A percentile compares a stretch with the other conserved stretches of the same genome.
Evolutionary conservation across 2,797 vertebrate species (phyloP).

Genomic region (Bryconaethiops microstoma): DNA sequence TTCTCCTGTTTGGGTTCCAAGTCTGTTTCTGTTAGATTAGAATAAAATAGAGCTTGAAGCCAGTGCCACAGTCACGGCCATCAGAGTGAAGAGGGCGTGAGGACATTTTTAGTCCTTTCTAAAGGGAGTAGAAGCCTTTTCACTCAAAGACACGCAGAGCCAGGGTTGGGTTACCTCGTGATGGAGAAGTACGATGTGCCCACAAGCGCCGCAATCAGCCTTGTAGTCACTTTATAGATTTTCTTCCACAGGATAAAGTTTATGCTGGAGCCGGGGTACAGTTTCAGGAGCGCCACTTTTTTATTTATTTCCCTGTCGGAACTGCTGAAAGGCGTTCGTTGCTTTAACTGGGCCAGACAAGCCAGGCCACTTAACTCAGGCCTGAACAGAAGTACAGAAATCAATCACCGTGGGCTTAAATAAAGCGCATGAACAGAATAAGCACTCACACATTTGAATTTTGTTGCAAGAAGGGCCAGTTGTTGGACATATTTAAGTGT

Average conservation of each 20-base stretch:
- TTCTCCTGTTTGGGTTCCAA: neutral
- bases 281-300: conserved; percentile 42
- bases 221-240: conserved; percentile 52
- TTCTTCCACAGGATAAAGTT: conserved; percentile 50
- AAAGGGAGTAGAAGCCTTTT: conserved; percentile 54
- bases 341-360: conserved; percentile 1
- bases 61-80: conserved; percentile 14
- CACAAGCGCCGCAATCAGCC: conserved; percentile 53
- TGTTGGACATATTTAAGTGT: too few relatives aligned
- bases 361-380: conserved; percentile 9
- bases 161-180: conserved; percentile 52
- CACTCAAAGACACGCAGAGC: conserved; percentile 42
- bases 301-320: conserved; percentile 33
- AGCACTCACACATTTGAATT: too few relatives aligned
- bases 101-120: conserved; percentile 53
- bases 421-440: conserved; percentile 19
- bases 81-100: conserved; percentile 12
- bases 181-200: conserved; percentile 50
- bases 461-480: too few relatives aligned
- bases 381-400: conserved; percentile 11
- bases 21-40: conserved; percentile 4
- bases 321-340: conserved; percentile 23
- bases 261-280: conserved; percentile 48
- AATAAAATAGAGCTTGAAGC: conserved; percentile 26
- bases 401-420: conserved; percentile 7